Conservation (phyloP, 2,888 invertebrate species). For the Phania funesta region DNA sequence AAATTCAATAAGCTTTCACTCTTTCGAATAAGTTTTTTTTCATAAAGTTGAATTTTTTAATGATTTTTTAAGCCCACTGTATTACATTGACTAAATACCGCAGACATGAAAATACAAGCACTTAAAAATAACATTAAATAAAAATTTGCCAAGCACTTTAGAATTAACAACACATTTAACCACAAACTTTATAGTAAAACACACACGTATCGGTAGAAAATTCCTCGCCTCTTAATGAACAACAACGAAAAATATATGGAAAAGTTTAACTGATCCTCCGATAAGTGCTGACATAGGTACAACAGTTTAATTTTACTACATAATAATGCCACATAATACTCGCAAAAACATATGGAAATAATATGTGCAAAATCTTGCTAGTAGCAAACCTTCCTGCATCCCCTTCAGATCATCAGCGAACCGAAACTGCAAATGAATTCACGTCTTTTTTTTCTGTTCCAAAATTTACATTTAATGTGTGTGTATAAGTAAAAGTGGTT, state of each 20-base stretch:
- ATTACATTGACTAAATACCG: conserved; percentile 11
- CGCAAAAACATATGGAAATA: conserved; percentile 27
- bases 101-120: conserved; percentile 39
- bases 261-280: conserved; percentile 66
- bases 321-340: conserved; percentile 62
- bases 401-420: neutral
- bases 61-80: conserved; percentile 25
- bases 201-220: conserved; percentile 21
- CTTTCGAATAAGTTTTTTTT: no score
- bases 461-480: conserved; percentile 34
- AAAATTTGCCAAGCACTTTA: conserved; percentile 74
- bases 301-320: conserved; percentile 62
- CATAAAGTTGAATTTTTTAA: no score
- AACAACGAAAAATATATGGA: neutral
- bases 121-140: conserved; percentile 69
- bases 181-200: conserved; percentile 64
- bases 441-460: conserved; percentile 53
- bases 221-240: conserved; percentile 26
- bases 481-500: conserved; percentile 22
- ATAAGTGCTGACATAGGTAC: conserved; percentile 72
- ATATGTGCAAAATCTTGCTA: conserved; percentile 31
- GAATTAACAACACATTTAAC: conserved; percentile 68
- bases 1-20: no score
- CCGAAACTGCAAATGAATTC: conserved; percentile 50
- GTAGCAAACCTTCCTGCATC: neutral